Evolutionary conservation across 37 sponge, comb jelly and placozoan species (phyloP).

Genomic region (Haliclona indistincta): DNA sequence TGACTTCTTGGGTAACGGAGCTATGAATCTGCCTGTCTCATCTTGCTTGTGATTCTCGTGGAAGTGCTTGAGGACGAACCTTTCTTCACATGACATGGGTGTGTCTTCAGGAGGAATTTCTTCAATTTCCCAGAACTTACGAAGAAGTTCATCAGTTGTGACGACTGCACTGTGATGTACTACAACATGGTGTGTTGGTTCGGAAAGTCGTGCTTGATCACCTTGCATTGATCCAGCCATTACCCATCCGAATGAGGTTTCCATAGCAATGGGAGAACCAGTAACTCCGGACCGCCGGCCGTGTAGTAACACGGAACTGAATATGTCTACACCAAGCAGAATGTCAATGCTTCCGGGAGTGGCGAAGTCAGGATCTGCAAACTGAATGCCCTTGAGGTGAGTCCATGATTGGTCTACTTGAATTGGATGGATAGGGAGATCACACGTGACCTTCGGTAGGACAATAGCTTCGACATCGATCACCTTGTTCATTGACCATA

Average conservation of each 20-base stretch:
- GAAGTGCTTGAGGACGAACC: background rate
- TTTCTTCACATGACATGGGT: conserved; percentile 8
- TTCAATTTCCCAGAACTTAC: background rate
- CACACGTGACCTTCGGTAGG: background rate
- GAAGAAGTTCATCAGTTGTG: background rate
- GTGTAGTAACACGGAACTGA: too few species aligned
- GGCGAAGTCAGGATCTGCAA: background rate
- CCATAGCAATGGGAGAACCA: background rate
- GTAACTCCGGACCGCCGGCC: background rate
- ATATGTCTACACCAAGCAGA: background rate
- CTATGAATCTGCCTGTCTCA: conserved; percentile 15
- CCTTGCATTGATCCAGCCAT: too few species aligned
- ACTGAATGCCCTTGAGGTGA: too few species aligned
- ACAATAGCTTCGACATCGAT: background rate
- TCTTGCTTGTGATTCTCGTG: background rate
- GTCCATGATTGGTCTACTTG: background rate
- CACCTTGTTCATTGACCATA: too few species aligned
- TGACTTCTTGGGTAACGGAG: conserved; percentile 9
- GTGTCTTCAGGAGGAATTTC: background rate
- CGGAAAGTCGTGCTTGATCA: too few species aligned
- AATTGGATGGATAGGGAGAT: background rate
- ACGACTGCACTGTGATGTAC: background rate
- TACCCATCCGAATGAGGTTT: too few species aligned
- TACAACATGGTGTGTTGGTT: background rate
- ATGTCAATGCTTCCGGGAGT: background rate